Evolutionary conservation across 1,140 invertebrate genomes (phyloP), one percentile per base, ranked within the genome.

Genomic region (Plectrocnemia conspersa): DNA sequence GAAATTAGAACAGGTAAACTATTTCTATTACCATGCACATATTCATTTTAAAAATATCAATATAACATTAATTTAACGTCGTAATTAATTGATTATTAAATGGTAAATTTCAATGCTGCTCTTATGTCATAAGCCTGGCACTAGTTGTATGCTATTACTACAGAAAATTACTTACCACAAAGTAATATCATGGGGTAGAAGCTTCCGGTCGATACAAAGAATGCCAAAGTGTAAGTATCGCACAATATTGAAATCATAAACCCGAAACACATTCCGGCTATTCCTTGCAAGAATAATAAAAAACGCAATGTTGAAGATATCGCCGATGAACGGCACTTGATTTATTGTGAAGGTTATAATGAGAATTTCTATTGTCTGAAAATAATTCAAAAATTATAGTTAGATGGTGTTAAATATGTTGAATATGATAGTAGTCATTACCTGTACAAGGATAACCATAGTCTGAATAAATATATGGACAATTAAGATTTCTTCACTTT

Each of bases 171-270:
- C 78, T 75, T 71, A 91, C 90, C 91, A 66, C 86, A 86, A 0
- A 91, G 69, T 38, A 93, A 66, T 52, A 94, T 81, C 72, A 90
- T 84, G 0, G 91, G 91, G 66, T 92, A 93, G 64, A 95, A 93
- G 46, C 83, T 87, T 1, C 91, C 91, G 0, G 89, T 82, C 3
- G 89, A 80, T 15, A 90, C 75, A 66, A 91, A 91, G 73, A 93
- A 89, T 0, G 91, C 88, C 52, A 86, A 76, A 0, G 80, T 83
- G 60, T 91, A 89, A 25, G 85, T 84, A 9, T 81, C 78, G 61
- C 86, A 89, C 19, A 86, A 68, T 0, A 89, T 77, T 0, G 91
- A 93, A 27, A 93, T 83, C 1, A 91, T 76, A 61, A 95, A 84
- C 15, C 87, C 77, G 59, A 73, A 78, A 65, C 70, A 72, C 76